Evolutionary conservation across 2,888 invertebrate species (phyloP), one percentile per base, ranked within the genome.

Genomic region (Corythucha ciliata): DNA sequence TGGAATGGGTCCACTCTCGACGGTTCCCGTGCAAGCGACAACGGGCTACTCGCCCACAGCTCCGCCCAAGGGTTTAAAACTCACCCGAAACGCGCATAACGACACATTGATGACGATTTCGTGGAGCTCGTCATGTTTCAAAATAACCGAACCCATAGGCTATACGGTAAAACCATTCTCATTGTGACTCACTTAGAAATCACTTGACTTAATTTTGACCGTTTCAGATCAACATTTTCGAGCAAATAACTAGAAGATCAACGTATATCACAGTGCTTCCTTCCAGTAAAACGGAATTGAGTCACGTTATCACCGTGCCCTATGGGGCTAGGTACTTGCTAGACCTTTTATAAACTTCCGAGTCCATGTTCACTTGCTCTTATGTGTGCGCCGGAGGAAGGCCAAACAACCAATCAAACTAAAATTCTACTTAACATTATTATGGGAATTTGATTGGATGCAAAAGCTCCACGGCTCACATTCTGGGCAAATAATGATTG

Each of bases 91-190:
- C 33, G 41, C 53, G 2, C 45, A 47, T 27, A 55, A 62, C 36
- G 50, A 58, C 34, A 58, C 59, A 10, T 33, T 57, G n/a, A 74
- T 87, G 69, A 69, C 70, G 21, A 75, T 88, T 1, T 68, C 72
- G 14, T 88, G 88, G 87, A 73, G 75, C 34, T 77, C 85, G 0
- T 81, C 80, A 48, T 89, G 89, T 66, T 72, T 73, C 1, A 66
- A 67, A 6, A 65, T 73, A 29, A 66, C 66, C 8, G 67, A 70
- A 32, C 64, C 69, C 5, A 66, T 75, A 27, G 73, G 73, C 4
- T 85, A 83, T 60, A 74, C 74, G 63, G 82, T 83, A 65, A 74
- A 75, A 64, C 32, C 34, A 27, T 3, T 27, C 42, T 18, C 3
- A n/a, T 10, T 26, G n/a, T 27, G 22, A 33, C 40, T 45, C 29